A percentile compares a stretch with the other conserved stretches of the same genome.
phyloP scores from a whole-genome alignment of 2,888 invertebrate species.

The Therioaphis trifolii region DNA sequence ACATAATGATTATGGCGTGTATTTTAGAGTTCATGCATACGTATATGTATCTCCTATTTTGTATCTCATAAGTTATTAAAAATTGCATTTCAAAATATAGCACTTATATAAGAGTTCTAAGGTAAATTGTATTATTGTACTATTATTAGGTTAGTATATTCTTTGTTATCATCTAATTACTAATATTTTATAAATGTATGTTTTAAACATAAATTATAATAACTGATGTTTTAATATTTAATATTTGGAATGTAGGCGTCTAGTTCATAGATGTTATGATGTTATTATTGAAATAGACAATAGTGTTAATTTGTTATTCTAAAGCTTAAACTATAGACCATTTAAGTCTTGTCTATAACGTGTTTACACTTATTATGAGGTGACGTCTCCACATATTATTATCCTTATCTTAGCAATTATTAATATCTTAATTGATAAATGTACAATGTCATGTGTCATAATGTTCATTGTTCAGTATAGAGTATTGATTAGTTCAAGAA shows the following conservation, averaged over 20 bases:
- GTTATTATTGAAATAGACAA: no score
- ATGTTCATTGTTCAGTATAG: background rate
- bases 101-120: background rate
- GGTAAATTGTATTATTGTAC: background rate
- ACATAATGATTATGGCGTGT: constrained; percentile 10
- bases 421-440: constrained; percentile 33
- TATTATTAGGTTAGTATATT: background rate
- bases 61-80: background rate
- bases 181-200: no score
- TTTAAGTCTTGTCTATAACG: no score
- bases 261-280: no score
- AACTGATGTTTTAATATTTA: no score
- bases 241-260: no score
- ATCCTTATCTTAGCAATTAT: constrained; percentile 12
- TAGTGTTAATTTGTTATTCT: no score
- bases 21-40: constrained; percentile 33
- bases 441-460: background rate
- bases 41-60: background rate
- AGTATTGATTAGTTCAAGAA: constrained; percentile 32
- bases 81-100: background rate
- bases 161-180: no score
- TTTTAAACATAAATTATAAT: no score
- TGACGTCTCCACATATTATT: no score
- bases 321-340: no score
- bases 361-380: no score